phyloP scores from a whole-genome alignment of 2,888 invertebrate genomes.

The Cryptophagus acutangulus region DNA sequence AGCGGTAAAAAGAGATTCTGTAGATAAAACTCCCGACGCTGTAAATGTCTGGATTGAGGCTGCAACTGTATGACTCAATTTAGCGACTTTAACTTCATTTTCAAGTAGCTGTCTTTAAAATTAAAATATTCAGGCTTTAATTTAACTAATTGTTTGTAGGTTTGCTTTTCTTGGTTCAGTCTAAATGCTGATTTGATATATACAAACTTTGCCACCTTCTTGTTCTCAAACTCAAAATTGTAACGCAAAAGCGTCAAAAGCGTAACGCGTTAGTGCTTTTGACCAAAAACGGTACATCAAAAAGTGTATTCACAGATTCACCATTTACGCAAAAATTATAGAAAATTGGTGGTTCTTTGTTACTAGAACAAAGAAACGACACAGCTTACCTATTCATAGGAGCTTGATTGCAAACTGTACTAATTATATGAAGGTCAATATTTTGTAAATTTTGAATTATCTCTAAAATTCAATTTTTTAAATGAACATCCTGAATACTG shows the following conservation, averaged over 20 bases:
- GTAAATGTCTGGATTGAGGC: constrained; percentile 11
- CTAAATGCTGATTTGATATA: constrained; percentile 9
- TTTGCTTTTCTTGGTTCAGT: constrained; percentile 5
- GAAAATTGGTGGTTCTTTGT: constrained; percentile 1
- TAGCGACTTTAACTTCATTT: constrained; percentile 17
- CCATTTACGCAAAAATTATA: constrained; percentile 10
- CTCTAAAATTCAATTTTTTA: constrained; percentile 12
- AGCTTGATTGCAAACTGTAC: constrained; percentile 14
- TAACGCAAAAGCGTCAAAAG: constrained; percentile 4
- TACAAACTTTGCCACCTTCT: constrained; percentile 10
- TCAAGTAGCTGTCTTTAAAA: constrained; percentile 8
- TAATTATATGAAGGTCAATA: constrained; percentile 10
- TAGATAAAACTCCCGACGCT: constrained; percentile 3
- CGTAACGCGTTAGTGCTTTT: constrained; percentile 10
- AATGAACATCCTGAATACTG: constrained; percentile 5
- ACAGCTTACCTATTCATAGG: constrained; percentile 10
- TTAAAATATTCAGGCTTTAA: constrained; percentile 6
- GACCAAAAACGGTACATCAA: constrained; percentile 13
- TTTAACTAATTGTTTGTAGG: constrained; percentile 7
- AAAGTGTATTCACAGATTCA: constrained; percentile 7
- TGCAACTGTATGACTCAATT: constrained; percentile 14
- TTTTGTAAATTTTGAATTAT: constrained; percentile 10
- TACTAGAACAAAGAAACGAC: not conserved
- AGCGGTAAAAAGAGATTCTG: constrained; percentile 16
- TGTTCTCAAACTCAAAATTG: constrained; percentile 6